phyloP scores from a whole-genome alignment of 2,113 vertebrate genomes.

The Sorex araneus region DNA sequence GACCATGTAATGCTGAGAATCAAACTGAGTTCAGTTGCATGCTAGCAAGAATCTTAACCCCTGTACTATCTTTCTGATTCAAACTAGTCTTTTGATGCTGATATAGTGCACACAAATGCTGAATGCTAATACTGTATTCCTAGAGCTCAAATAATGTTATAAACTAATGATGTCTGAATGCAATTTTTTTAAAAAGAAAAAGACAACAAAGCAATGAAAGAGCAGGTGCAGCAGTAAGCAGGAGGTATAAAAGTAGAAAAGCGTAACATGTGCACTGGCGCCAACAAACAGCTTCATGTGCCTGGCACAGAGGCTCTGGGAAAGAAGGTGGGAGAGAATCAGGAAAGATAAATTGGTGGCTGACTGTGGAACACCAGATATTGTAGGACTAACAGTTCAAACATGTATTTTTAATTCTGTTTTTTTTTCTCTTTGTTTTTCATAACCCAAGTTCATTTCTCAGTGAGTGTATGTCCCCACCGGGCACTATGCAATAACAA shows the following conservation, averaged over 20 bases:
- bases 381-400: background rate
- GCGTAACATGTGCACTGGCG: background rate
- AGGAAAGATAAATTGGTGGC: background rate
- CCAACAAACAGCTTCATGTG: background rate
- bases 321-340: fast-evolving
- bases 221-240: background rate
- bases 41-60: no score
- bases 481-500: background rate
- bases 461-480: background rate
- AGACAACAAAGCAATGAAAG: background rate
- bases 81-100: background rate
- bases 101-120: background rate
- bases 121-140: background rate
- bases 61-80: no score
- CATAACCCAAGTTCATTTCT: background rate
- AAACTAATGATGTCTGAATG: background rate
- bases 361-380: fast-evolving
- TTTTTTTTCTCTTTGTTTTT: background rate
- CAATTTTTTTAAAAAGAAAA: background rate
- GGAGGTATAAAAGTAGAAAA: background rate
- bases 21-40: no score
- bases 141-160: background rate
- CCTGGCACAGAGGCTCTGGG: background rate
- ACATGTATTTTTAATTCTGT: background rate
- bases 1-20: no score